A percentile compares a stretch with the other conserved stretches of the same genome.
Evolutionary conservation across 2,113 vertebrate species (phyloP).

Genomic region (Nibea albiflora): DNA sequence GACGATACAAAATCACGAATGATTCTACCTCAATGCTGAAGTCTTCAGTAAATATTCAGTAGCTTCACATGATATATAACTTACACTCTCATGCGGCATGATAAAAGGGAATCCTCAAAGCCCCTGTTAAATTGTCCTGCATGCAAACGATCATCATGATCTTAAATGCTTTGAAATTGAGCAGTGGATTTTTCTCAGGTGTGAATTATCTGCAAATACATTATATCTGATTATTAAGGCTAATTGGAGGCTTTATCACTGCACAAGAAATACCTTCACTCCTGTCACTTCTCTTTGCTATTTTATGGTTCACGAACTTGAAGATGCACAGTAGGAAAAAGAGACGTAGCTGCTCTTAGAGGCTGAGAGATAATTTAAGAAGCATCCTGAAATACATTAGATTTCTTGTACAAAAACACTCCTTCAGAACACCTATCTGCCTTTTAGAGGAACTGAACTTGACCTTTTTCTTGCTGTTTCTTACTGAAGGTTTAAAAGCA

Average conservation of each 20-base stretch:
- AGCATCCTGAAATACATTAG: background rate
- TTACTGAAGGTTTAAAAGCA: slow-evolving; percentile 4
- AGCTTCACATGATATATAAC: no score
- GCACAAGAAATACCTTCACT: background rate
- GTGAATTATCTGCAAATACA: slow-evolving; percentile 1
- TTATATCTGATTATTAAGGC: background rate
- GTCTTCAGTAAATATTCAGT: no score
- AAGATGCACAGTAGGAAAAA: background rate
- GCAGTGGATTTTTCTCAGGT: slow-evolving; percentile 25
- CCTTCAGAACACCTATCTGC: slow-evolving; percentile 7
- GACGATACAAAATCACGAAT: no score
- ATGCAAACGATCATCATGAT: no score
- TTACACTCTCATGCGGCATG: no score
- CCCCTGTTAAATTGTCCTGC: no score
- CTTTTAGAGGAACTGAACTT: background rate
- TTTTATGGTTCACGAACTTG: background rate
- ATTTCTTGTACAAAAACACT: background rate
- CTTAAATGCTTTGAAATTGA: background rate
- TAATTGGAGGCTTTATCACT: background rate
- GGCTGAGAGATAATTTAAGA: background rate
- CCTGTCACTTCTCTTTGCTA: background rate
- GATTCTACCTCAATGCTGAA: no score
- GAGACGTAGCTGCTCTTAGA: background rate
- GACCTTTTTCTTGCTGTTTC: slow-evolving; percentile 6
- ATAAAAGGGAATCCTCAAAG: no score